phyloP scores from a whole-genome alignment of 2,113 vertebrate species.

The Steatornis caripensis region DNA sequence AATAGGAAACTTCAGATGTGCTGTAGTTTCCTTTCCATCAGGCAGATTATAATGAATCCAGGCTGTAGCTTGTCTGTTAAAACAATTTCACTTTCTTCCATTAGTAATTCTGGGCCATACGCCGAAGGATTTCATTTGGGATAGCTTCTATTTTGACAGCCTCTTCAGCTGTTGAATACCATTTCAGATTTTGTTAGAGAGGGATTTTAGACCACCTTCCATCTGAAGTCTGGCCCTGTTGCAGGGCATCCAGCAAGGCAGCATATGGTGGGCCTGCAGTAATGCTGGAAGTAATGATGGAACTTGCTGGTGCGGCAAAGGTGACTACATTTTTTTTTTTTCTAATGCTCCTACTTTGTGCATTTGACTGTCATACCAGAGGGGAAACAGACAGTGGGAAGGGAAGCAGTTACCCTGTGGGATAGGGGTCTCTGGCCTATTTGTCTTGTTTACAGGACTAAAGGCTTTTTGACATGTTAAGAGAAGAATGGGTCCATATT shows the following conservation, averaged over 20 bases:
- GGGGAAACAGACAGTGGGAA: not conserved
- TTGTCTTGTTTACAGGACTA: not conserved
- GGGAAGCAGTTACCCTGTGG: not conserved
- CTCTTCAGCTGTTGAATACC: not conserved
- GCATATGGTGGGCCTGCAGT: not conserved
- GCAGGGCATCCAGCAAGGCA: not conserved
- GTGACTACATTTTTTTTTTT: not conserved
- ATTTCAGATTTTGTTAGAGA: not conserved
- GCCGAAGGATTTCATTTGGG: not conserved
- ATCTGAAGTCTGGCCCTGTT: not conserved
- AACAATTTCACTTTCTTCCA: not conserved
- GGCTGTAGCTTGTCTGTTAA: conserved; percentile 29
- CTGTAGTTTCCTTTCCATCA: conserved; percentile 45
- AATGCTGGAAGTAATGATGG: not conserved
- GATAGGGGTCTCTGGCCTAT: not conserved
- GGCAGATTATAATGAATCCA: not conserved
- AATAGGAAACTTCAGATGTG: conserved; percentile 39
- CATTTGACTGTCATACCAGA: not conserved
- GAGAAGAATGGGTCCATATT: not conserved
- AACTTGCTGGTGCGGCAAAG: not conserved
- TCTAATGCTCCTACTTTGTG: not conserved
- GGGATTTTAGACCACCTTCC: not conserved
- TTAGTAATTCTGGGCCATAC: not conserved
- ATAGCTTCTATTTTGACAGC: not conserved
- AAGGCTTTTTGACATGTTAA: not conserved